Evolutionary conservation across 2,888 invertebrate species (phyloP).

Genomic region (Lissocephala sabroskyi): DNA sequence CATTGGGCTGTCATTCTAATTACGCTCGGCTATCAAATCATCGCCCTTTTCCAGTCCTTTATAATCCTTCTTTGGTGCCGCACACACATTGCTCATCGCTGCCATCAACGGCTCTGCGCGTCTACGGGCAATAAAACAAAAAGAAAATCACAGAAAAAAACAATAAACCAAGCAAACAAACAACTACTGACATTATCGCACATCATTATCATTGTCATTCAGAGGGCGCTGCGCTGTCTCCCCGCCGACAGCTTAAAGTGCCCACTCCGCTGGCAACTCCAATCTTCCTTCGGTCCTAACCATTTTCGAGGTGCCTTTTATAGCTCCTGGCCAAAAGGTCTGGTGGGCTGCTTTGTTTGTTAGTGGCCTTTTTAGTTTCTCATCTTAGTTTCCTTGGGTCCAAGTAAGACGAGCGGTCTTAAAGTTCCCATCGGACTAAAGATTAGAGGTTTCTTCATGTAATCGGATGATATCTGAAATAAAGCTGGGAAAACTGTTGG

Average conservation of each 20-base stretch:
- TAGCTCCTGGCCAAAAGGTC: background rate
- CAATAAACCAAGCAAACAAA: slow-evolving; percentile 38
- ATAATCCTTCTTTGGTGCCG: slow-evolving; percentile 31
- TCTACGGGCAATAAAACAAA: slow-evolving; percentile 19
- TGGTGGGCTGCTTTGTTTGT: slow-evolving; percentile 31
- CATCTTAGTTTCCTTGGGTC: background rate
- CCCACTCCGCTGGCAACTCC: no score
- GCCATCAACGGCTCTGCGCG: slow-evolving; percentile 7
- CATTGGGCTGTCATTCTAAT: slow-evolving; percentile 34
- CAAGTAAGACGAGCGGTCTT: no score
- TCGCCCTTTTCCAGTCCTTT: no score
- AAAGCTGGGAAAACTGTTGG: no score
- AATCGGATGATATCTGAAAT: no score
- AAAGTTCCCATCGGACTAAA: no score
- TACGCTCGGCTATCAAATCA: slow-evolving; percentile 13
- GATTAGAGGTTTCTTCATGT: no score
- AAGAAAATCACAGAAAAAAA: slow-evolving; percentile 20
- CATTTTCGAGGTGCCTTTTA: background rate
- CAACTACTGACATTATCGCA: slow-evolving; percentile 56
- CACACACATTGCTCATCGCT: background rate
- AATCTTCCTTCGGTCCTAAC: background rate
- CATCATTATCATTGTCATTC: slow-evolving; percentile 63
- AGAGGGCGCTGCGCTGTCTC: slow-evolving; percentile 18
- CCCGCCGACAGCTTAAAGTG: background rate
- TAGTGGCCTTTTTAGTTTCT: slow-evolving; percentile 19